Conservation (phyloP, 2,797 vertebrate species). For the Xyrichtys novacula region DNA sequence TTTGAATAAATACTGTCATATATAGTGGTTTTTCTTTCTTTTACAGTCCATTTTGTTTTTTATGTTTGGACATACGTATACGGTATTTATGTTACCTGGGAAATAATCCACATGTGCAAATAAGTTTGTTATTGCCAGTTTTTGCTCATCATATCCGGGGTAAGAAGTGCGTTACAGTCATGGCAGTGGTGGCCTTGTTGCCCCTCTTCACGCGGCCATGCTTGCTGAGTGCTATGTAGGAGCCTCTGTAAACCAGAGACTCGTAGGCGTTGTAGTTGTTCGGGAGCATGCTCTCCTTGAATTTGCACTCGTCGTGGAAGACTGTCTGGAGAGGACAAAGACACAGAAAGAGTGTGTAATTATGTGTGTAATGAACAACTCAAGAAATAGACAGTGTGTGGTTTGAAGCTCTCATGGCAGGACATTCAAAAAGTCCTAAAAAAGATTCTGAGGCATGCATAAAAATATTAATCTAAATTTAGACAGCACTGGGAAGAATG, state of each 20-base stretch:
- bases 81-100: slow-evolving; percentile 84
- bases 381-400: not conserved
- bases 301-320: slow-evolving; percentile 97
- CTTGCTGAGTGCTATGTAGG: slow-evolving; percentile 96
- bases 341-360: slow-evolving; percentile 12
- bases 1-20: slow-evolving; percentile 86
- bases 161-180: slow-evolving; percentile 97
- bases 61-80: slow-evolving; percentile 67
- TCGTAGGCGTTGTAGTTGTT: slow-evolving; percentile 99
- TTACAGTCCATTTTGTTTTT: slow-evolving; percentile 75
- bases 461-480: slow-evolving; percentile 25
- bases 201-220: slow-evolving; percentile 92
- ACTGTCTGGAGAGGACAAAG: slow-evolving; percentile 83
- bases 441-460: slow-evolving; percentile 3
- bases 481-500: slow-evolving; percentile 11
- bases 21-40: slow-evolving; percentile 77
- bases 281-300: slow-evolving; percentile 93
- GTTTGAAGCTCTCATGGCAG: slow-evolving; percentile 11
- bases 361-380: slow-evolving; percentile 11
- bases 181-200: slow-evolving; percentile 91
- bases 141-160: slow-evolving; percentile 90
- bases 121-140: slow-evolving; percentile 83
- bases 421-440: slow-evolving; percentile 7
- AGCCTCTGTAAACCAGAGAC: slow-evolving; percentile 88
- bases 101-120: slow-evolving; percentile 91